These are phyloP conservation scores for Carassius auratus DNA, from an alignment of 2,113 vertebrate genomes.

Conservation along the genomic window DNA sequence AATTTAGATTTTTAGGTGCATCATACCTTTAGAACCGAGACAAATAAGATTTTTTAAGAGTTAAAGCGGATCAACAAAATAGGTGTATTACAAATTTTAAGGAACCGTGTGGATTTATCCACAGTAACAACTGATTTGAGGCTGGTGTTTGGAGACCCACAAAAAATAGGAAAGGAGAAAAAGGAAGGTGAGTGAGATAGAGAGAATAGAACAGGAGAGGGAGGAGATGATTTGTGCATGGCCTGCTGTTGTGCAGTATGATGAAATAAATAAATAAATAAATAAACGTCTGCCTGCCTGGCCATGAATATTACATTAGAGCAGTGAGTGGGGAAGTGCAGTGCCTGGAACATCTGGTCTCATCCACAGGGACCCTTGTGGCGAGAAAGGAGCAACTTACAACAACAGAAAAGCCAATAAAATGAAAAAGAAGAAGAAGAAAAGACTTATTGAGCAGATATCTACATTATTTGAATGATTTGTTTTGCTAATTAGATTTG, in stretches of 20 bases:
- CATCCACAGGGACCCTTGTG: constrained; percentile 81
- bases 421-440: constrained; percentile 48
- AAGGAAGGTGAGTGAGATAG: constrained; percentile 37
- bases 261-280: constrained; percentile 79
- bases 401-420: constrained; percentile 69
- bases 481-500: constrained; percentile 82
- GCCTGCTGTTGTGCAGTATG: constrained; percentile 75
- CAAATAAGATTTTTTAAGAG: neutral
- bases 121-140: neutral
- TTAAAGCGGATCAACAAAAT: neutral
- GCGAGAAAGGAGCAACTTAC: constrained; percentile 81
- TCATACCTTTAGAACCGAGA: neutral
- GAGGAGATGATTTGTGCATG: constrained; percentile 62
- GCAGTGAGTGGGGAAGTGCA: constrained; percentile 79
- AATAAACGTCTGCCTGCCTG: constrained; percentile 75
- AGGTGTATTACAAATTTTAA: neutral
- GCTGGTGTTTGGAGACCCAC: neutral
- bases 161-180: constrained; percentile 46
- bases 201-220: constrained; percentile 48
- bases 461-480: constrained; percentile 78
- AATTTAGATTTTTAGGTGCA: neutral
- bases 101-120: constrained; percentile 13
- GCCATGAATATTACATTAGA: constrained; percentile 86
- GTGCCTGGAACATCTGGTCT: constrained; percentile 83
- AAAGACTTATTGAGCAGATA: constrained; percentile 67